Evolutionary conservation across 2,113 vertebrate species (phyloP), one percentile per base, ranked within the genome.

Genomic region (Phalacrocorax carbo): DNA sequence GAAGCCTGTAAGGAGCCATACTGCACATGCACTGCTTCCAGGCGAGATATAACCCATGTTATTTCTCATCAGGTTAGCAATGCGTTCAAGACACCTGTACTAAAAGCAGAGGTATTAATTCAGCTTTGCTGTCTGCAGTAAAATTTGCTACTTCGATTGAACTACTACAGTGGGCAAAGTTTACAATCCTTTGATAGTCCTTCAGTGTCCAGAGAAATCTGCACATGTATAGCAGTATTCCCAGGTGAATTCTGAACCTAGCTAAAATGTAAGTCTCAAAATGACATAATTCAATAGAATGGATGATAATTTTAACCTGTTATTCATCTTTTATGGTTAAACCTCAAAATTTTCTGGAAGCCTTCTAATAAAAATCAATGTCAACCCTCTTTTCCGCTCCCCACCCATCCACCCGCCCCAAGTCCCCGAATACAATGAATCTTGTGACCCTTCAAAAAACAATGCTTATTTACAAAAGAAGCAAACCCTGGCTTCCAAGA

Each of bases 321-420:
- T 82, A 58, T 23, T 86, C 25, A 72, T 19, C 16, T 69, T 83
- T 48, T 32, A 51, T 32, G 17, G 11, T 38, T 80, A 64, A 55
- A 89, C 9, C 19, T 54, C 29, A 68, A 22, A 11, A 23, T 54
- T 42, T 82, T 49, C 64, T 51, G 42, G 21, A 87, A 38, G 15
- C 2, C 16, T 70, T 68, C 58, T 60, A n/a, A 55, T 0, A 91
- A 57, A 88, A 75, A 87, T 6, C 10, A 68, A 70, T 16, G 27
- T 18, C 44, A 86, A n/a, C 12, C 11, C 20, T 40, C 58, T 55
- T 30, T 65, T 70, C 23, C 11, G 46, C 57, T 76, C 36, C 9
- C 10, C 15, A 52, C 0, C 10, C 48, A 32, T 30, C 26, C 13
- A 19, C 11, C 7, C 21, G 2, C 58, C 4, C 16, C 15, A 38